Evolutionary conservation across 2,113 vertebrate genomes (phyloP).

Genomic region (Gorsachius goisagi): DNA sequence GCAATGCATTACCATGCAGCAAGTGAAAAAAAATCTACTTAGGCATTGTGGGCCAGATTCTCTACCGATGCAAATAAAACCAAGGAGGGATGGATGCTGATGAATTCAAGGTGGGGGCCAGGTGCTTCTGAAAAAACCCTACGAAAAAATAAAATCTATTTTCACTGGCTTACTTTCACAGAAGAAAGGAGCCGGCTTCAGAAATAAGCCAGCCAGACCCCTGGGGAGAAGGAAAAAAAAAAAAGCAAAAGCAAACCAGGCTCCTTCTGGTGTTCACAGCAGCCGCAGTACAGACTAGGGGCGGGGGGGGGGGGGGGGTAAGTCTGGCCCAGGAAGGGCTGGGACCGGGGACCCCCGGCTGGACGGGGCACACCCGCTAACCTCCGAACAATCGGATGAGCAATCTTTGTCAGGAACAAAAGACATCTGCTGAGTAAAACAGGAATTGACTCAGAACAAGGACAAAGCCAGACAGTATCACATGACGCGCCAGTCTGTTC

Average conservation of each 20-base stretch:
- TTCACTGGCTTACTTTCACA: background rate
- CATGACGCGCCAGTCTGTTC: background rate
- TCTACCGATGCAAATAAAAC: background rate
- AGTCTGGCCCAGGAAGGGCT: background rate
- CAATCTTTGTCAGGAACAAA: slow-evolving; percentile 44
- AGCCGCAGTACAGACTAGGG: background rate
- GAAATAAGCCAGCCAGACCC: background rate
- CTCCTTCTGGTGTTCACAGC: background rate
- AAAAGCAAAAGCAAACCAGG: background rate
- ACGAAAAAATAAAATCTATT: background rate
- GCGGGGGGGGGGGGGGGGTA: background rate
- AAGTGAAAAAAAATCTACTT: background rate
- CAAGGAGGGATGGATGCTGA: background rate
- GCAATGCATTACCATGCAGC: background rate
- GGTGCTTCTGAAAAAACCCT: background rate
- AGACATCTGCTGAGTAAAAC: background rate
- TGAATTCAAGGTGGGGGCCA: background rate
- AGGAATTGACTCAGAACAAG: background rate
- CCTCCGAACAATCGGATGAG: background rate
- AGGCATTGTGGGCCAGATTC: background rate
- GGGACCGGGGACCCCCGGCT: background rate
- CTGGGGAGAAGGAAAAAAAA: background rate
- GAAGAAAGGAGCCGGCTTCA: background rate
- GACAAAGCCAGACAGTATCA: slow-evolving; percentile 34
- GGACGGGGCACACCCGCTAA: background rate